Base-by-base conservation (phyloP, 2,888 invertebrate species). In the Brachypterus glaber region DNA sequence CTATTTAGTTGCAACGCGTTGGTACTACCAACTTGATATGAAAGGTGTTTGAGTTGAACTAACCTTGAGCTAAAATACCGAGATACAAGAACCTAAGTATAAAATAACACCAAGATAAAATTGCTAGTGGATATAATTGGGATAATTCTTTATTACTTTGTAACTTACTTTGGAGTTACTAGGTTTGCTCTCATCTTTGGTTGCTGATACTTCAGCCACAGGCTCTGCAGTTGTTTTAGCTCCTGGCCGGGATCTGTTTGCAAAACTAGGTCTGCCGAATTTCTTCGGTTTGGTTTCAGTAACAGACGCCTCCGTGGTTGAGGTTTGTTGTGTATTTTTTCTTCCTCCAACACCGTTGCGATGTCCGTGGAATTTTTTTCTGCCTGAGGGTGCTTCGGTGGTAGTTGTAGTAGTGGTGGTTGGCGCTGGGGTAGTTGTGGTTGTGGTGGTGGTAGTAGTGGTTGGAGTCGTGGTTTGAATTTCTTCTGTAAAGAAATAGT, bases 381-480 rank as follows among this genome's bases (percentile, higher is more conserved):
- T 50, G 39, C 58, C 58, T 11, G 58, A 52, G 11, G 57, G 51
- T 11, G 58, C 54, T 39, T 54, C 52, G 3, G 60, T 54, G 3
- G 54, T 48, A 2, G 49, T 44, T 8, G 62, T 56, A 2, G 72
- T 70, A 8, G 67, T 55, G 0, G 70, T 61, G 0, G 73, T 69
- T 1, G 64, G 55, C 1, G 68, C 59, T 1, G 72, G 62, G 0
- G 74, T 64, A 3, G 71, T 66, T 0, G 73, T 66, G 0, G 74
- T 71, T 0, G 73, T 69, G 0, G 74, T 70, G 0, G 74, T 71
- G n/a, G 64, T 57, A 3, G 64, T 59, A 0, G 75, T 72, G 0
- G 74, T 73, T 0, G 75, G 72, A 0, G 75, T 73, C 0, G 76
- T 72, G 0, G 73, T 73, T 0, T n/a, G n/a, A n/a, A n/a, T n/a